Base-by-base conservation (phyloP, 2,113 vertebrate species). In the Coptodon bakossiorum region DNA sequence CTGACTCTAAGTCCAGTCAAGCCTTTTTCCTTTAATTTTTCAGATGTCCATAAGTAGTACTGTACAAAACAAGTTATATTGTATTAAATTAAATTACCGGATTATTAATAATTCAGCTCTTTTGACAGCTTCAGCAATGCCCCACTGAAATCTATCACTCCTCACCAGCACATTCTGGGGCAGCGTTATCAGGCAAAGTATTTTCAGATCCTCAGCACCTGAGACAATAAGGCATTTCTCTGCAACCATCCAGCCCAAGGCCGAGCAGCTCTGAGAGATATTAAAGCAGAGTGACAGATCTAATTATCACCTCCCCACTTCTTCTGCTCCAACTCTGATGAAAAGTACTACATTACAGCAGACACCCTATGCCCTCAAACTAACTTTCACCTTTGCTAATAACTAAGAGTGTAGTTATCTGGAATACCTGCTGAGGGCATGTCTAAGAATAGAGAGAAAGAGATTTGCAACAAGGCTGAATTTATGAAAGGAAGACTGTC, bases 251-350 rank as follows among this genome's bases (percentile, higher is more conserved):
- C 90, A 52, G 73, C 90, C 86, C 57, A 16, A 43, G 88, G 91
- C 90, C 3, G 48, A 84, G 82, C 19, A 13, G 57, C 80, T 89
- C 68, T 40, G 14, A 40, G 66, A 90, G 82, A 93, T 95, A 96
- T 95, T 95, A 95, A 95, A 93, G 84, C 79, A 40, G 91, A 94
- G 88, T 91, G 94, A 96, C 94, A 95, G 95, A 95, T 95, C 92
- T 94, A 93, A 92, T 96, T 94, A 94, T 95, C 95, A 94, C 90
- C 91, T 94, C 87, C 83, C 79, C 81, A 90, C 89, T 86, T 85
- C 88, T 87, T 81, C 79, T 90, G 57, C 78, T 85, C 81, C 76
- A 50, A 79, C 78, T 91, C 87, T 92, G 88, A 93, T 93, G 90
- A 94, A 93, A 93, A 92, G 91, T 79, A 66, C 57, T 52, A 78